phyloP scores from a whole-genome alignment of 2,113 vertebrate species.

The Ranitomeya imitator region DNA sequence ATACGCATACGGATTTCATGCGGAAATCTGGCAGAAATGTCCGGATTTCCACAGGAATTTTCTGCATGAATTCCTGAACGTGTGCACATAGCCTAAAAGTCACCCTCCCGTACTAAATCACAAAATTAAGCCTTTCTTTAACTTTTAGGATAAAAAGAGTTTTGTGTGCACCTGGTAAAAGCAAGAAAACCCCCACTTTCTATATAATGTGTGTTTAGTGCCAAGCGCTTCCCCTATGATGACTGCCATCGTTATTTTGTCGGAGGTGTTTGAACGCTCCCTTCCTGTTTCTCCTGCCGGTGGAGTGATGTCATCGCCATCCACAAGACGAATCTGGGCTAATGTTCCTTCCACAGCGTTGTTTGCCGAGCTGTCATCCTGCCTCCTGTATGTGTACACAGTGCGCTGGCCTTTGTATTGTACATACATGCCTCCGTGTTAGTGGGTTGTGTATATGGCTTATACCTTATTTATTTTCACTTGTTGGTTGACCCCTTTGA shows the following conservation, averaged over 20 bases:
- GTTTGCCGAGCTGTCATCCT: background rate
- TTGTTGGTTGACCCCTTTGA: background rate
- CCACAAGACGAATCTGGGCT: background rate
- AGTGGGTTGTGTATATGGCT: no score
- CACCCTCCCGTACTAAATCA: background rate
- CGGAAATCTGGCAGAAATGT: no score
- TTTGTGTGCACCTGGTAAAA: no score
- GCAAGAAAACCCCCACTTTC: no score
- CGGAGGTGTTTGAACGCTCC: background rate
- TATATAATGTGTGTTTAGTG: no score
- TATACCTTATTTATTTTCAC: background rate
- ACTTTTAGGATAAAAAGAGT: no score
- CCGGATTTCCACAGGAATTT: no score
- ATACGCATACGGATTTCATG: no score
- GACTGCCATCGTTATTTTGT: background rate
- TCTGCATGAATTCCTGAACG: no score
- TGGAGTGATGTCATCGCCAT: background rate
- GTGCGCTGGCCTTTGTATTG: background rate
- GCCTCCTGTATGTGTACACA: background rate
- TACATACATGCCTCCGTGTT: background rate
- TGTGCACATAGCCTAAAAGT: no score
- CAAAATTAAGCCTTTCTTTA: background rate
- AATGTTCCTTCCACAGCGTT: background rate
- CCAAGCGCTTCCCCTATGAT: background rate
- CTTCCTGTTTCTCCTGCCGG: background rate